Evolutionary conservation across 2,113 vertebrate species (phyloP).

Genomic region (Hymenochirus boettgeri): DNA sequence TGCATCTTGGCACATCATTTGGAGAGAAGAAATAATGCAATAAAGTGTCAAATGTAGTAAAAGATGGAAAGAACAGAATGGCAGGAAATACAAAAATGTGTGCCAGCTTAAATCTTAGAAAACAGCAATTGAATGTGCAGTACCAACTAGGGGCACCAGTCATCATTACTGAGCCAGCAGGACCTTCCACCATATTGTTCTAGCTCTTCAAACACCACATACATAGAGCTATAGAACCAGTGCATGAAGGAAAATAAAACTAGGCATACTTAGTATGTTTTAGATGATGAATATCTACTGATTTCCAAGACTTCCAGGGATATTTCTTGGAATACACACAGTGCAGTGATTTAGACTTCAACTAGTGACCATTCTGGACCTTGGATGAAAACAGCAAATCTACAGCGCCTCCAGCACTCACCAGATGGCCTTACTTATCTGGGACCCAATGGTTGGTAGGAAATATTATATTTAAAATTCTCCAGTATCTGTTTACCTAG

Average conservation of each 20-base stretch:
- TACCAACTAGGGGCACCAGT: too few relatives aligned
- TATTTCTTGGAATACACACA: not conserved
- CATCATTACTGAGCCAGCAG: too few relatives aligned
- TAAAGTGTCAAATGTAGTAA: too few relatives aligned
- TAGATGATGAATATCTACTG: not conserved
- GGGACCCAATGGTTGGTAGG: constrained; percentile 36
- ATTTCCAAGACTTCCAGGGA: constrained; percentile 1
- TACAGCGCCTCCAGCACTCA: constrained; percentile 33
- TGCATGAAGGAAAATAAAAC: not conserved
- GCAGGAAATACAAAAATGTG: too few relatives aligned
- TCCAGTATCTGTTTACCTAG: constrained; percentile 42
- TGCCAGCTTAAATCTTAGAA: too few relatives aligned
- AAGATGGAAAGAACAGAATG: too few relatives aligned
- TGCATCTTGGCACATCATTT: too few relatives aligned
- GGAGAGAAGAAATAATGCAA: too few relatives aligned
- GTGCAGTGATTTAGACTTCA: not conserved
- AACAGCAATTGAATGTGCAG: too few relatives aligned
- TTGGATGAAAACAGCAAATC: constrained; percentile 16
- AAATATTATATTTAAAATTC: constrained; percentile 42
- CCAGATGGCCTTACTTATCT: constrained; percentile 38
- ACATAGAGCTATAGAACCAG: not conserved
- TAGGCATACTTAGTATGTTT: not conserved
- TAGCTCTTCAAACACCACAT: too few relatives aligned
- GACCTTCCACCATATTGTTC: too few relatives aligned
- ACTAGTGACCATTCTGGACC: constrained; percentile 1